Percentiles rank a stretch among this genome's conserved stretches.
Conservation (phyloP, 2,113 vertebrate genomes). For the Lucifuga dentata region DNA sequence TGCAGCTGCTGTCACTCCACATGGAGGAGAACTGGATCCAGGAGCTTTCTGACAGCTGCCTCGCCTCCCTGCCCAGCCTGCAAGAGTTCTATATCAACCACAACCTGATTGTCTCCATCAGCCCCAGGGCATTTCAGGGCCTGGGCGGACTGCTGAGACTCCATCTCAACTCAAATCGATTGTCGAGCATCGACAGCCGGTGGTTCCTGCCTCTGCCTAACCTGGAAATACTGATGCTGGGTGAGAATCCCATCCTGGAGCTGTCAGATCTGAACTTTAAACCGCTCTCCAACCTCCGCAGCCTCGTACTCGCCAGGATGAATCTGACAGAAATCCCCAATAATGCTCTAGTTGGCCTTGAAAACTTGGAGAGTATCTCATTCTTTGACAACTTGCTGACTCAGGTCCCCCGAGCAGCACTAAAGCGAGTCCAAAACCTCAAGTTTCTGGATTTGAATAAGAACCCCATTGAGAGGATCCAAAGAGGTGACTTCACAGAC, state of each 20-base stretch:
- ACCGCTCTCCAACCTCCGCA: conserved; percentile 90
- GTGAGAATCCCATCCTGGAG: conserved; percentile 92
- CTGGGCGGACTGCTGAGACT: conserved; percentile 90
- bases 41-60: conserved; percentile 88
- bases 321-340: conserved; percentile 92
- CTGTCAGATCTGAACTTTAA: conserved; percentile 90
- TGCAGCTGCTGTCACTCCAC: conserved; percentile 90
- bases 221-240: conserved; percentile 95
- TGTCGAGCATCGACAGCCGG: conserved; percentile 87
- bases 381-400: conserved; percentile 93
- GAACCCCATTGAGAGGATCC: conserved; percentile 93
- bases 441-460: conserved; percentile 98
- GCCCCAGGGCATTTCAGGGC: conserved; percentile 88
- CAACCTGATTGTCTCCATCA: conserved; percentile 89
- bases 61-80: conserved; percentile 87
- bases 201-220: conserved; percentile 91
- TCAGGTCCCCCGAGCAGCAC: conserved; percentile 80
- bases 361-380: conserved; percentile 94
- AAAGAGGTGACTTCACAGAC: conserved; percentile 91
- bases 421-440: conserved; percentile 87
- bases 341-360: conserved; percentile 88
- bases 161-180: conserved; percentile 94
- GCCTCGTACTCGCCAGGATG: conserved; percentile 92
- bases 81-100: conserved; percentile 97
- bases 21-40: conserved; percentile 94